Evolutionary conservation across 2,888 invertebrate genomes (phyloP), one percentile per base, ranked within the genome.

Genomic region (Drosophila borealis): DNA sequence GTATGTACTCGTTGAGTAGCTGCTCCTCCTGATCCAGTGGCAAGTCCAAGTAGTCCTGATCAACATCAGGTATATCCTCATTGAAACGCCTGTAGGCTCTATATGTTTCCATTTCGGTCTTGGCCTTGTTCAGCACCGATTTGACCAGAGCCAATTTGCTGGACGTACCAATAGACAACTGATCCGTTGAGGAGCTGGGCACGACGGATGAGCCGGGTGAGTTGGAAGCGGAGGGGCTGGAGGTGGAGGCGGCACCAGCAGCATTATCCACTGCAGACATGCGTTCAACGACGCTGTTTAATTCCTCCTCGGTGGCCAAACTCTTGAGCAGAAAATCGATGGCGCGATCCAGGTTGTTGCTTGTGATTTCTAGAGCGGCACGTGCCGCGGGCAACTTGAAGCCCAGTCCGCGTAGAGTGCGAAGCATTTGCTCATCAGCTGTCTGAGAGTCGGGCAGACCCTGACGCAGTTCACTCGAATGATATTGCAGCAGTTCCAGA

Each of bases 11-110:
- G 14, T 92, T 93, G 1, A 96, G 93, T 87, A 95, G 95, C 34
- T 94, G 92, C 78, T 95, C 95, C 89, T 97, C 97, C 71, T 96
- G 95, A 0, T 93, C 92, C 11, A 97, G 93, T 0, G 95, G 93
- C 14, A 96, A 92, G 92, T 96, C 96, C 68, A 97, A 93, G 88
- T 97, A 95, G 75, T 96, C 96, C 74, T 96, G 95, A 33, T 96
- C 96, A 65, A 94, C 94, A 13, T 68, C 62, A 0, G 84, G 84
- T 41, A 94, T 90, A 69, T 95, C 95, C n/a, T 94, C 93, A 1
- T 94, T 92, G 45, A 96, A 93, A 0, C 96, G 93, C 10, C 93
- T 91, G 65, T 94, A 94, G 0, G 96, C 96, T 64, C 73, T 74
- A 33, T 79, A 78, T 0, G 90, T 80, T 57, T 90, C 89, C 21